Evolutionary conservation across 2,113 vertebrate species (phyloP), one percentile per base, ranked within the genome.

Genomic region (Hydrochoerus hydrochaeris): DNA sequence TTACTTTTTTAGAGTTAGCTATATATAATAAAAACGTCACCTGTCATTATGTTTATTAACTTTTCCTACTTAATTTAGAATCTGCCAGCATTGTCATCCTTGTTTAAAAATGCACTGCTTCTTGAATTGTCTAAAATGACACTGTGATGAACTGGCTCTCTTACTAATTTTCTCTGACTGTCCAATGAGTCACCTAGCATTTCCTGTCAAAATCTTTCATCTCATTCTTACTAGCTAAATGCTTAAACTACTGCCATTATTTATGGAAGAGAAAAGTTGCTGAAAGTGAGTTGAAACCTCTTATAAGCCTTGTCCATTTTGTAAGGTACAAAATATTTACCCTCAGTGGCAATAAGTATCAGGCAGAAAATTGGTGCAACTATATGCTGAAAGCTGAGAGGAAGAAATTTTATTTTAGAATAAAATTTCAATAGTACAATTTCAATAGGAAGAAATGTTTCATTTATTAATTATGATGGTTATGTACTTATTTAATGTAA

Each of bases 81-180:
- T 95, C 54, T 78, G 26, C 52, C 52, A 90, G 38, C 35, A 30
- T 35, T 73, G 41, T 95, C 92, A 95, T 30, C 65, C 11, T 17
- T 63, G 41, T 78, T 95, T 95, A 94, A 97, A 95, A 92, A 67
- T 69, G 67, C 19, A 80, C 60, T 24, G 22, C 4, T 87, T 26
- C 54, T 77, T 75, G 41, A 14, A 58, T 89, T 93, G 81, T 77
- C 85, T 96, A 73, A 91, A 97, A 77, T 16, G 9, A 63, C 63
- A 90, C 54, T 44, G 1, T 71, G 84, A 85, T 63, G 30, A 97
- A 93, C 71, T 46, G 28, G 26, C 52, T 89, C 22, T 95, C 94
- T 95, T 87, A 94, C 71, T 97, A 69, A 97, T 94, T 96, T 96
- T 97, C 73, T 93, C 73, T 91, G 83, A 89, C 46, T 96, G 44